Base-by-base conservation (phyloP, 1,140 invertebrate species). In the Lycorma delicatula region DNA sequence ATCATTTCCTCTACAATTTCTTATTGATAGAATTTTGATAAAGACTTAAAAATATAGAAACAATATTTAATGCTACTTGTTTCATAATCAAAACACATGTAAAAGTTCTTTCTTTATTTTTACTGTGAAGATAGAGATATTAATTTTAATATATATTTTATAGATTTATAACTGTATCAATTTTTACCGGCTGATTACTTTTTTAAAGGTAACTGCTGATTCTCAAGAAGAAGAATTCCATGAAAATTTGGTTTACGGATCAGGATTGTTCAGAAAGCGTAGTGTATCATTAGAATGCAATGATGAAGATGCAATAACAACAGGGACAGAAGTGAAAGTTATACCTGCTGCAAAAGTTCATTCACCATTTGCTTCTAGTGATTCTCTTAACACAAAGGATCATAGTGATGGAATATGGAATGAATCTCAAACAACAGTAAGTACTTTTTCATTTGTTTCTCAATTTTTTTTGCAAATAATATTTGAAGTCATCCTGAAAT, bases 381-480 rank as follows among this genome's bases (percentile, higher is more conserved):
- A 90, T 71, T 89, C 87, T 9, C 69, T 89, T 59, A 62, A 65
- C 50, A 66, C 77, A 6, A 81, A 85, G 67, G 87, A 89, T 69
- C 86, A 89, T 68, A 89, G 86, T 29, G 87, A 89, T 69, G 85
- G 85, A 29, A 83, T 87, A 65, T 91, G 87, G 87, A 91, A 90
- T 72, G 87, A 90, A 74, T 90, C 87, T 13, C 87, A 89, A 72
- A 84, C 84, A 1, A 91, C 87, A 1, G 69, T 70, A 56, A 63
- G 59, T 60, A 51, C 23, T 27, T 9, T 49, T n/a, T 7, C 13
- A 31, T 31, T n/a, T n/a, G n/a, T n/a, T n/a, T n/a, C n/a, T n/a
- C n/a, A n/a, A n/a, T n/a, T n/a, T n/a, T n/a, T n/a, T n/a, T n/a
- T n/a, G n/a, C n/a, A n/a, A n/a, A n/a, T n/a, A n/a, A n/a, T n/a